Evolutionary conservation across 2,797 vertebrate species (phyloP), one percentile per base, ranked within the genome.

Genomic region (Aratinga solstitialis): DNA sequence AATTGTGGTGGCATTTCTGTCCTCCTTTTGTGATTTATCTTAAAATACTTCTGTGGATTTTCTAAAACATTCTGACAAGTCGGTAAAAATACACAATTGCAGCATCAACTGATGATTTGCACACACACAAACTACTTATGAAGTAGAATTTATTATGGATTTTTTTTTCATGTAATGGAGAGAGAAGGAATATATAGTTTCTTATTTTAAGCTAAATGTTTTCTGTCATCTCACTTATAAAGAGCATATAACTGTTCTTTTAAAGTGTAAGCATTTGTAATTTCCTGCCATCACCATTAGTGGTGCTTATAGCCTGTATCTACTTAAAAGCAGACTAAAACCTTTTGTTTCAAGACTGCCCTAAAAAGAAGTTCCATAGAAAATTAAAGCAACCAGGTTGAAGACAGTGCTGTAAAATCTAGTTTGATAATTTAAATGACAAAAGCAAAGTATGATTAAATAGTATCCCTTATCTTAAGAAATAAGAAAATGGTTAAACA

Each of bases 111-210:
- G 13, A 27, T 58, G 13, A 40, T 48, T 58, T 34, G 4, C 47
- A 19, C 2, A 19, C 14, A 22, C 7, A 17, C 13, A 19, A 48
- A 34, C 10, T 40, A 48, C 50, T 67, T 67, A 34, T 0, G 1
- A 76, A 78, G 11, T 53, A 42, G 34, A 4, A 1, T 2, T 5
- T 23, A 47, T n/a, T 65, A 59, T 11, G 23, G 7, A 10, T 3
- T 16, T 36, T 58, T 51, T 56, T 34, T 34, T 24, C 23, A 23
- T 59, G 56, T 36, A 36, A 59, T 36, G 15, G n/a, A 11, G 19
- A 69, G 27, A 38, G 73, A 61, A 30, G 18, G 23, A 90, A 34
- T 1, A 1, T 18, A 12, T 53, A 68, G 14, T 45, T 73, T 1
- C 17, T 66, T 42, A 9, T 61, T 81, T 82, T 14, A 54, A 78